Base-by-base conservation (phyloP, 2,888 invertebrate genomes). In the Drosophila infuscata region DNA sequence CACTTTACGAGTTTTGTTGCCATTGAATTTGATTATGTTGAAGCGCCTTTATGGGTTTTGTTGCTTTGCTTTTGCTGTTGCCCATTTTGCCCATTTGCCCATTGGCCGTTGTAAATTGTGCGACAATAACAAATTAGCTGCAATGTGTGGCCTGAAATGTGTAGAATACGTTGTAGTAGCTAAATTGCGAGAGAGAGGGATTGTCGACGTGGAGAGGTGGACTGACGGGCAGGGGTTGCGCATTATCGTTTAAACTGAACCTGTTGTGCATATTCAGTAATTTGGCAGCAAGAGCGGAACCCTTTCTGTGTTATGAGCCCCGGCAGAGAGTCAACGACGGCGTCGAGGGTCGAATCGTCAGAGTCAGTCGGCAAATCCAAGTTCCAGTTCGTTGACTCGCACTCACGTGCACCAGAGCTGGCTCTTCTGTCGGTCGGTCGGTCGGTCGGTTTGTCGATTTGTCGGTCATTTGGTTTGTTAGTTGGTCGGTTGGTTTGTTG, bases 101-200 rank as follows among this genome's bases (percentile, higher is more conserved):
- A 54, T 65, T 72, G 75, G 54, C 67, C 65, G 73, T 70, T 73
- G 83, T 71, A 81, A 88, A 86, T 78, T 83, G 89, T 85, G 89
- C 88, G 88, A 85, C 90, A 90, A 88, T 85, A 85, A 88, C 88
- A 83, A 82, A 85, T 90, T 90, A 90, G 86, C 78, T 86, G 82
- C 66, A 68, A 64, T 74, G 76, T 82, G 82, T 71, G 73, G 74
- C 62, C 74, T 61, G 43, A 54, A 68, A 69, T 25, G 41, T 41
- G 41, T 36, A 36, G 36, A 36, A 36, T 36, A 36, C 7, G 36
- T 36, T 17, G 36, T 20, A 49, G n/a, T 25, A 17, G 29, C n/a
- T 29, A 3, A 25, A n/a, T 36, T 29, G 11, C 30, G 20, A 17
- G 9, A 35, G n/a, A 8, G 38, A 30, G 9, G 20, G 32, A 17